Evolutionary conservation across 2,888 invertebrate species (phyloP).

Genomic region (Rhingia campestris): DNA sequence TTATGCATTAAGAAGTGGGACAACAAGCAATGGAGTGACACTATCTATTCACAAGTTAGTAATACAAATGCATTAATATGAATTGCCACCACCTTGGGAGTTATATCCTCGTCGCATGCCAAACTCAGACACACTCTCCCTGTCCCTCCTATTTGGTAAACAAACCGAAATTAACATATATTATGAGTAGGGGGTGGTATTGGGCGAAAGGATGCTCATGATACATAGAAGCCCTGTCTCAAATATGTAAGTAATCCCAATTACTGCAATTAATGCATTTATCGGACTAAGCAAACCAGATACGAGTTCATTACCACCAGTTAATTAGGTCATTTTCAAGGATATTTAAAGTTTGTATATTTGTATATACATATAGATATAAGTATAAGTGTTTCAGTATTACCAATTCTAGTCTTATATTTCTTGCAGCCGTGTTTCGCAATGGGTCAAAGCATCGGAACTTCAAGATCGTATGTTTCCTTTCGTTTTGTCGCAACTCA

Average conservation of each 20-base stretch:
- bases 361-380: too few species aligned
- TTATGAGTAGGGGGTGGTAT: conserved; percentile 53
- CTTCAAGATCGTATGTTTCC: conserved; percentile 83
- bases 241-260: conserved; percentile 51
- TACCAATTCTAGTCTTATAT: conserved; percentile 84
- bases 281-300: conserved; percentile 32
- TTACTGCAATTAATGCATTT: conserved; percentile 63
- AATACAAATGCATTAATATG: conserved; percentile 72
- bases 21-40: conserved; percentile 66
- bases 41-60: conserved; percentile 72
- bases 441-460: conserved; percentile 85
- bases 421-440: conserved; percentile 84
- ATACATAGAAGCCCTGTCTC: conserved; percentile 34
- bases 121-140: conserved; percentile 20
- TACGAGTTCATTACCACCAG: conserved; percentile 62
- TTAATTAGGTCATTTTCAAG: conserved; percentile 68
- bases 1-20: conserved; percentile 71
- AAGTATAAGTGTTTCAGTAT: not conserved
- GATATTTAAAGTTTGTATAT: not conserved
- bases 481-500: conserved; percentile 83
- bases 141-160: conserved; percentile 48
- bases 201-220: not conserved
- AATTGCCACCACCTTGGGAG: conserved; percentile 64
- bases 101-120: conserved; percentile 12
- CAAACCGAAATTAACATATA: conserved; percentile 71